phyloP scores from a whole-genome alignment of 1,140 invertebrate species.

The Drosophila ananassae region DNA sequence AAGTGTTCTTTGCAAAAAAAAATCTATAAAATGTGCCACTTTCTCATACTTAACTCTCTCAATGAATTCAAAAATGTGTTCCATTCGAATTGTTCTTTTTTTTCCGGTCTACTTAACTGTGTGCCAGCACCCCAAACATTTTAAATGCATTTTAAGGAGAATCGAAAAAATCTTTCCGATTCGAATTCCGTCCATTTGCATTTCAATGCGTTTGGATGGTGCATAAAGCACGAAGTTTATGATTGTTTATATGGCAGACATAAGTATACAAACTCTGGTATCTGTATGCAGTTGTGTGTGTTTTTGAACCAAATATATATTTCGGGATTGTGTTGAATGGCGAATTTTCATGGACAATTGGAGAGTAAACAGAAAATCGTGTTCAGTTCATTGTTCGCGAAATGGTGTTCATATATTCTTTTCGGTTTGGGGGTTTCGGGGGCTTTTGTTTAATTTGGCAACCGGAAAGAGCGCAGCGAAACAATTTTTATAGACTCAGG shows the following conservation, averaged over 20 bases:
- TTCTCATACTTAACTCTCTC: not conserved
- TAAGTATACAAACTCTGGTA: slow-evolving; percentile 14
- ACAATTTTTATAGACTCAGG: slow-evolving; percentile 24
- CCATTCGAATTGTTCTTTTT: not conserved
- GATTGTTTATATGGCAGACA: slow-evolving; percentile 46
- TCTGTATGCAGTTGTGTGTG: slow-evolving; percentile 23
- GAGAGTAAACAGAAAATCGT: slow-evolving; percentile 57
- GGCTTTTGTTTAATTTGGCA: slow-evolving; percentile 47
- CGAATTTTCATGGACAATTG: slow-evolving; percentile 47
- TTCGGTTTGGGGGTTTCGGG: not conserved
- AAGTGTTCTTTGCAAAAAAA: too few species aligned
- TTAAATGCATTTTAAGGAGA: slow-evolving; percentile 27
- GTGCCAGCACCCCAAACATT: not conserved
- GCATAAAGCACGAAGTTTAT: slow-evolving; percentile 51
- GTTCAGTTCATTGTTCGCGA: slow-evolving; percentile 50
- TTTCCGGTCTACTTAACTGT: slow-evolving; percentile 7
- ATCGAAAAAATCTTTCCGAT: slow-evolving; percentile 18
- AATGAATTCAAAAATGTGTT: slow-evolving; percentile 3
- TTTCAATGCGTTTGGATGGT: slow-evolving; percentile 38
- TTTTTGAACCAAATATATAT: slow-evolving; percentile 24
- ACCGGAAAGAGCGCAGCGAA: slow-evolving; percentile 21
- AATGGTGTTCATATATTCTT: slow-evolving; percentile 31
- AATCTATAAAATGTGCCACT: not conserved
- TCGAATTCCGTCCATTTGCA: slow-evolving; percentile 41
- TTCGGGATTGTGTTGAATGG: slow-evolving; percentile 10